phyloP scores from a whole-genome alignment of 2,113 vertebrate genomes.

The Centropristis striata region DNA sequence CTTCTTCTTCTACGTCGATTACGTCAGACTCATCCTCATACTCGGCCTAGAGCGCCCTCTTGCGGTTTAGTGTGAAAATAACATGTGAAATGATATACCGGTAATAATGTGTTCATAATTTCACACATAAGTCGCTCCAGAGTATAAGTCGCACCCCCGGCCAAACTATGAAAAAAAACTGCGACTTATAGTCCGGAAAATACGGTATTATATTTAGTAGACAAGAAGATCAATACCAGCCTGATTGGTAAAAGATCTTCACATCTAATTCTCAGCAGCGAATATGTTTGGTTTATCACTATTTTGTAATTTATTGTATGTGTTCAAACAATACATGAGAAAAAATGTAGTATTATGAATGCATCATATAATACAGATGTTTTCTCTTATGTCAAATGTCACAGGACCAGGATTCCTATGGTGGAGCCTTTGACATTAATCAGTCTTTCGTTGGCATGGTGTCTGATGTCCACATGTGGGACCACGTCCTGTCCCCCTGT shows the following conservation, averaged over 20 bases:
- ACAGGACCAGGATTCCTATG: constrained; percentile 71
- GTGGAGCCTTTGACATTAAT: constrained; percentile 53
- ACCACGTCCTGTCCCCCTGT: constrained; percentile 65
- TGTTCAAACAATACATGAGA: neutral
- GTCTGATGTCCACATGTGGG: constrained; percentile 77
- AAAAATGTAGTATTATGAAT: neutral
- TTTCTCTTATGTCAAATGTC: neutral
- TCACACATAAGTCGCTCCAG: too few relatives aligned
- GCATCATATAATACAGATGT: neutral
- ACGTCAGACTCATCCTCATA: too few relatives aligned
- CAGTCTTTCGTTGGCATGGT: constrained; percentile 75
- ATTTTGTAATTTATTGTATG: neutral
- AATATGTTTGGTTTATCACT: neutral
- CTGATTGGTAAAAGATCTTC: neutral
- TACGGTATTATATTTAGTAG: too few relatives aligned
- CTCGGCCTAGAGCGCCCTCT: too few relatives aligned
- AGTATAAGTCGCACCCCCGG: too few relatives aligned
- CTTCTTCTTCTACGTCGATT: too few relatives aligned
- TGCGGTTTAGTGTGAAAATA: too few relatives aligned
- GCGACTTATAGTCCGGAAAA: too few relatives aligned
- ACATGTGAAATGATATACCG: too few relatives aligned
- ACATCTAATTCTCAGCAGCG: neutral
- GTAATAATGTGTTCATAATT: too few relatives aligned
- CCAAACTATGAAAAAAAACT: too few relatives aligned
- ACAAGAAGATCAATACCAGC: neutral